Percentiles rank a stretch among this genome's conserved stretches.
Conservation (phyloP, 2,888 invertebrate species). For the Mythimna loreyi region DNA sequence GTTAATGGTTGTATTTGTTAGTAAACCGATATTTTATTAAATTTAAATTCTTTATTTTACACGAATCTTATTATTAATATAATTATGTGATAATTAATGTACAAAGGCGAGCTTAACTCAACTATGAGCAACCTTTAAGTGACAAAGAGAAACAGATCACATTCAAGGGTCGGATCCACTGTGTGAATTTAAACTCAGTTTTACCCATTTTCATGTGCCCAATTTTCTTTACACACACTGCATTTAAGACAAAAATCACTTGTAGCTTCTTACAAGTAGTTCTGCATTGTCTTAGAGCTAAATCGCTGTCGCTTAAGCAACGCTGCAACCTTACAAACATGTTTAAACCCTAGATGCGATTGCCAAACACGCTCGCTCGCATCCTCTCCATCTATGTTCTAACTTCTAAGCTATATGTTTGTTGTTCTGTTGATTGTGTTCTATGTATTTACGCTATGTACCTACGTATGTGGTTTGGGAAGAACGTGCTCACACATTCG, state of each 20-base stretch:
- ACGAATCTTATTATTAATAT: no score
- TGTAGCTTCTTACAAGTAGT: background rate
- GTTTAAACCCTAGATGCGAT: slow-evolving; percentile 40
- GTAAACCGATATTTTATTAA: no score
- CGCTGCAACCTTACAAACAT: slow-evolving; percentile 1
- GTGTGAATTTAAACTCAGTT: no score
- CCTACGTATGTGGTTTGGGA: background rate
- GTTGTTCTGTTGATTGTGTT: slow-evolving; percentile 13
- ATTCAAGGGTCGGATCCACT: no score
- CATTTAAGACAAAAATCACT: background rate
- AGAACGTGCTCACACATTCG: slow-evolving; percentile 35
- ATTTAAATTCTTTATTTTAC: no score
- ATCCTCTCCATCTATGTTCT: slow-evolving; percentile 23
- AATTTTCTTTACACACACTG: background rate
- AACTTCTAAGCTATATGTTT: slow-evolving; percentile 17
- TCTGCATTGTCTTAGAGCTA: background rate
- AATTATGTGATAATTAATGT: no score
- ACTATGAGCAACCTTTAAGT: no score
- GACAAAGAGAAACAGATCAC: no score
- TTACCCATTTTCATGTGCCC: no score
- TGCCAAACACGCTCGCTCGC: slow-evolving; percentile 42
- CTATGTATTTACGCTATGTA: slow-evolving; percentile 2
- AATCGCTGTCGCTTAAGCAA: slow-evolving; percentile 16
- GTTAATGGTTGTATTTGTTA: no score
- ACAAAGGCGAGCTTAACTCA: no score